Evolutionary conservation across 2,888 invertebrate species (phyloP), one percentile per base, ranked within the genome.

Genomic region (Parnassius apollo): DNA sequence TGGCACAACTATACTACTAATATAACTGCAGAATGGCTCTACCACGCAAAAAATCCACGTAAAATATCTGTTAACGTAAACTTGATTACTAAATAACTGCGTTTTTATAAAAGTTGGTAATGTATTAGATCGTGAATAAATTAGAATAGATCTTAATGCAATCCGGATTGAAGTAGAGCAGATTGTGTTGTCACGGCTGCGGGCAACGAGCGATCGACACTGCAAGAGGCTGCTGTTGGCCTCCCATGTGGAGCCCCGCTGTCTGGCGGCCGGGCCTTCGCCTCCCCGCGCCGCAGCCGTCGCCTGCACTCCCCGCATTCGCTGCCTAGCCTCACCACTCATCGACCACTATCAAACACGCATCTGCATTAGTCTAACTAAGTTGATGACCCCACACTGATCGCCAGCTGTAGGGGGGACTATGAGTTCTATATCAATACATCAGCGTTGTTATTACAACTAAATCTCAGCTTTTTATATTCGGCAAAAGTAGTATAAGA

Each of bases 211-310:
- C 73, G 80, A 67, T 68, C 67, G 59, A 63, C 78, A 77, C 85
- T 82, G 91, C 86, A 88, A 88, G 86, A 90, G 87, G 89, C 83
- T 89, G 88, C 80, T 87, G 87, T 75, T 88, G 82, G 87, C 89
- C 88, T 88, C 91, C 92, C 91, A 88, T 80, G 83, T 86, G 92
- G 92, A 91, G 92, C 92, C 92, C 86, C 92, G 92, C 92, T 92
- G 92, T 92, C 92, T 92, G 91, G 88, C 89, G 81, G 85, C 80
- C 81, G 78, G 71, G 75, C 76, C 77, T 75, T 78, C 73, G 75
- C 73, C 66, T 68, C 68, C 74, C 71, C 69, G 61, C 65, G 54
- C 74, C 65, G 60, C 64, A 51, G 35, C 70, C 69, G 69, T 70
- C 61, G 48, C 54, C 60, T 45, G 68, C 75, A 71, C 71, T 72